A percentile compares a stretch with the other conserved stretches of the same genome.
Evolutionary conservation across 2,797 vertebrate species (phyloP).

Genomic region (Pangasius djambal): DNA sequence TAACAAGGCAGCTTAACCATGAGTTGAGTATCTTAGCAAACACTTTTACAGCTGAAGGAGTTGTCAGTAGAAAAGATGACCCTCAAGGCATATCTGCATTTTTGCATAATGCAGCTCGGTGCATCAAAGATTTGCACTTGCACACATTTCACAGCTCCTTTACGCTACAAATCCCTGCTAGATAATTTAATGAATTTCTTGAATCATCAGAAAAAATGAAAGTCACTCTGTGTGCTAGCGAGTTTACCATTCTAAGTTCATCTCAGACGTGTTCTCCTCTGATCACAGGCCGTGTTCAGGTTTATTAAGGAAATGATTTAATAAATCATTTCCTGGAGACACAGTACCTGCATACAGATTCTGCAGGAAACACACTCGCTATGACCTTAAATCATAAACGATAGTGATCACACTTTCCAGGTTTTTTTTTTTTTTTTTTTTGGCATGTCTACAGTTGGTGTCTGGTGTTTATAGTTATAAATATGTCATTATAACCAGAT

Average conservation of each 20-base stretch:
- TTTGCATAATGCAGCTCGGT: background rate
- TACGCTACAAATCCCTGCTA: constrained; percentile 5
- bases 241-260: constrained; percentile 27
- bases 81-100: constrained; percentile 24
- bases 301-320: constrained; percentile 38
- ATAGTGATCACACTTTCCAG: constrained; percentile 27
- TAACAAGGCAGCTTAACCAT: constrained; percentile 14
- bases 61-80: constrained; percentile 15
- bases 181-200: constrained; percentile 49
- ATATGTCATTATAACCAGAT: constrained; percentile 34
- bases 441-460: constrained; percentile 23
- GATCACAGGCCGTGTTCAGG: constrained; percentile 19
- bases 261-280: constrained; percentile 29
- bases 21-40: constrained; percentile 8
- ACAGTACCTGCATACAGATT: constrained; percentile 33
- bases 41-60: constrained; percentile 22
- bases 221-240: constrained; percentile 16
- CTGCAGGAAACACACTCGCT: constrained; percentile 19
- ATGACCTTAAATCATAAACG: constrained; percentile 13
- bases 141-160: constrained; percentile 8
- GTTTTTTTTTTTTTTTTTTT: constrained; percentile 9
- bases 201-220: constrained; percentile 31
- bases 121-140: constrained; percentile 25
- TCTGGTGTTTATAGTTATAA: constrained; percentile 19
- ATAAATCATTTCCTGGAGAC: constrained; percentile 20